Percentiles rank a stretch among this genome's conserved stretches.
Evolutionary conservation across 2,888 invertebrate genomes (phyloP).

Genomic region (Spatulosminthurus flaviceps): DNA sequence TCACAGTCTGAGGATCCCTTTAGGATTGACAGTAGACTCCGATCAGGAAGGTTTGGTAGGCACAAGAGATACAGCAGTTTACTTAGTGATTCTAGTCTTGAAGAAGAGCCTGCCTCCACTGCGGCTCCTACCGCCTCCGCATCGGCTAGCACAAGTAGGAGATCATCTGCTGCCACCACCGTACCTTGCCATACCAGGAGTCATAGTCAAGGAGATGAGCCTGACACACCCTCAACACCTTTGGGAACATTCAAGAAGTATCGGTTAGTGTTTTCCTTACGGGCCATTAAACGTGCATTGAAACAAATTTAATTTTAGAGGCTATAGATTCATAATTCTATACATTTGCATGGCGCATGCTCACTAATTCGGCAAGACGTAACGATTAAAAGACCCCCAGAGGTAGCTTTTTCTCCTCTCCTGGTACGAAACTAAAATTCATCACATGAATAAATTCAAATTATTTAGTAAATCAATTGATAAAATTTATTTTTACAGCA

Average conservation of each 20-base stretch:
- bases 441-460: neutral
- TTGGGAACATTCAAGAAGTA: constrained; percentile 37
- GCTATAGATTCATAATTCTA: too few relatives aligned
- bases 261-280: neutral
- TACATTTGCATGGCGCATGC: too few relatives aligned
- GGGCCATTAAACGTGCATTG: neutral
- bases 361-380: too few relatives aligned
- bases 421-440: neutral
- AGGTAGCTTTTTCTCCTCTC: too few relatives aligned
- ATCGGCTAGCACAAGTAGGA: constrained; percentile 46
- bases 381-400: too few relatives aligned
- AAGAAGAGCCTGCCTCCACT: constrained; percentile 49
- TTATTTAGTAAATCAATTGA: neutral
- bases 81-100: constrained; percentile 57
- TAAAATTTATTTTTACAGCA: constrained; percentile 67
- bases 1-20: constrained; percentile 63
- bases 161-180: constrained; percentile 43
- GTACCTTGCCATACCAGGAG: constrained; percentile 55
- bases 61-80: constrained; percentile 69
- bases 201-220: constrained; percentile 62
- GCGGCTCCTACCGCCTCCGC: constrained; percentile 30
- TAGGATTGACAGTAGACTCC: constrained; percentile 70
- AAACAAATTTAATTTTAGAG: too few relatives aligned
- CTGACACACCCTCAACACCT: constrained; percentile 45
- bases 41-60: constrained; percentile 67